A percentile compares a stretch with the other conserved stretches of the same genome.
phyloP scores from a whole-genome alignment of 2,888 invertebrate genomes.

The Troglohyphantes excavatus region DNA sequence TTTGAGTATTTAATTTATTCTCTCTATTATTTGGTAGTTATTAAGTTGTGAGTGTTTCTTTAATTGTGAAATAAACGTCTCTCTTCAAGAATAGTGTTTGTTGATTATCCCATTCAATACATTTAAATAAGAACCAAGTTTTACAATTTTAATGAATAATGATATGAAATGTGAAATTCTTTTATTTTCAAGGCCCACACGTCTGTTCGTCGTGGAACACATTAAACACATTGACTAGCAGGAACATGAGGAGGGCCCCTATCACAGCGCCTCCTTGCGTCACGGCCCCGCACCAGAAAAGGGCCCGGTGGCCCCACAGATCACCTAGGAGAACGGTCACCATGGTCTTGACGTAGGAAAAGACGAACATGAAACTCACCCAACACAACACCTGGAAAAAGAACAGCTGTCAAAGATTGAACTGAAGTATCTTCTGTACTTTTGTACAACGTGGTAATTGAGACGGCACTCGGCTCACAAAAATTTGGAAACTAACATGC shows the following conservation, averaged over 20 bases:
- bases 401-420: neutral
- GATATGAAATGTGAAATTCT: too few relatives aligned
- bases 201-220: constrained; percentile 67
- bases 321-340: constrained; percentile 88
- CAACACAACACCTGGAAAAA: constrained; percentile 87
- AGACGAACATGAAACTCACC: constrained; percentile 87
- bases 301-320: constrained; percentile 87
- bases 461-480: too few relatives aligned
- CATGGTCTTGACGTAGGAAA: constrained; percentile 91
- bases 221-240: constrained; percentile 86
- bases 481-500: too few relatives aligned
- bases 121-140: too few relatives aligned
- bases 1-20: too few relatives aligned
- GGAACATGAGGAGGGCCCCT: constrained; percentile 88
- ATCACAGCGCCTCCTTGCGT: constrained; percentile 90
- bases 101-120: too few relatives aligned
- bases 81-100: too few relatives aligned
- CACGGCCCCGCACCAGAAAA: constrained; percentile 89
- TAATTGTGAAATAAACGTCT: too few relatives aligned
- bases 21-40: too few relatives aligned
- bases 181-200: constrained; percentile 23
- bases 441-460: neutral
- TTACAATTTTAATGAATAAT: too few relatives aligned
- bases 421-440: neutral
- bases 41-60: too few relatives aligned